These are phyloP conservation scores for Steatocranus sp. DNA, from an alignment of 2,797 vertebrate species.

Conservation along the genomic window DNA sequence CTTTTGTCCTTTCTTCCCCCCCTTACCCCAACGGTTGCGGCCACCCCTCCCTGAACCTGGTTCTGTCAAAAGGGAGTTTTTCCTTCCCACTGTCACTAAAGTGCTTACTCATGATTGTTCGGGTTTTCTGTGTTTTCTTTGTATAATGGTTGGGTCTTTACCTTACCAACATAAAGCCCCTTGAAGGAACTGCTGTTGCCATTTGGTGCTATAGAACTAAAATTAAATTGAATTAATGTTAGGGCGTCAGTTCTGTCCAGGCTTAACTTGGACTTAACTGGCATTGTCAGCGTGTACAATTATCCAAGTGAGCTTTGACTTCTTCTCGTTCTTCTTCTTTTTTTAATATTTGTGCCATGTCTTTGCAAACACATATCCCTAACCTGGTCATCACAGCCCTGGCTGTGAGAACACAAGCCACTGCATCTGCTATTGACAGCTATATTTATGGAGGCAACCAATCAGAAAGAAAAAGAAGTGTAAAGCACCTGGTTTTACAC, in stretches of 20 bases:
- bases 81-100: background rate
- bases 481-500: background rate
- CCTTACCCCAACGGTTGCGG: background rate
- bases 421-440: background rate
- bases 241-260: background rate
- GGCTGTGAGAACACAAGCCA: background rate
- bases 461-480: background rate
- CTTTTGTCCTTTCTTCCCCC: background rate
- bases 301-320: background rate
- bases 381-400: background rate
- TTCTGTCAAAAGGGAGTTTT: background rate
- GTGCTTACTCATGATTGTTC: background rate
- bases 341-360: background rate
- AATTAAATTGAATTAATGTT: background rate
- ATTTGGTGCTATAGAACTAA: background rate
- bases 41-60: background rate
- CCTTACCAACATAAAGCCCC: background rate
- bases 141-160: background rate
- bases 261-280: background rate
- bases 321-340: background rate
- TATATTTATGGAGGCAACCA: background rate
- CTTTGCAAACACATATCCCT: background rate
- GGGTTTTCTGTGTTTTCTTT: background rate
- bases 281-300: background rate
- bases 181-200: background rate